These are phyloP conservation scores for Leptopterna dolabrata DNA, from an alignment of 2,888 invertebrate species.

Conservation along the genomic window DNA sequence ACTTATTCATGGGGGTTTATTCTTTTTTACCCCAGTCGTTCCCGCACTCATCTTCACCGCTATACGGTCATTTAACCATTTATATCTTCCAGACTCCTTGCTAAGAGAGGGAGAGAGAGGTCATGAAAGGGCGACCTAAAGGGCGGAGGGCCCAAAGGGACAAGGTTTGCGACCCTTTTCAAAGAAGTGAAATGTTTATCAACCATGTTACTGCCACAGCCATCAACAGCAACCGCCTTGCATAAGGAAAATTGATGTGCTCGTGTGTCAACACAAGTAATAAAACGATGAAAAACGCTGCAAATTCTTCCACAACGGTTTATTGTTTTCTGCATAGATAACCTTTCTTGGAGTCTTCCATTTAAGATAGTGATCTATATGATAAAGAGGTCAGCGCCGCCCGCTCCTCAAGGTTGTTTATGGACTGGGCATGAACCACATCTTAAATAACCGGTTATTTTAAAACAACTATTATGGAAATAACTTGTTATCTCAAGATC, in stretches of 20 bases:
- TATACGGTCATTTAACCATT: slow-evolving; percentile 23
- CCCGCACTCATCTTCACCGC: not conserved
- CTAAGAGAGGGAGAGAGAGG: not conserved
- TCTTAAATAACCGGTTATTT: no score
- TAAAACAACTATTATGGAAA: no score
- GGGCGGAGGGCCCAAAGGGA: slow-evolving; percentile 18
- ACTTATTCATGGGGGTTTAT: slow-evolving; percentile 13
- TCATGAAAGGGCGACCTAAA: not conserved
- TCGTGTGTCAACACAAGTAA: not conserved
- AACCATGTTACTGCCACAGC: not conserved
- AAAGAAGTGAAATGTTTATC: slow-evolving; percentile 20
- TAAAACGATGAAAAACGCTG: not conserved
- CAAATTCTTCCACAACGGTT: no score
- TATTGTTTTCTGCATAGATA: no score
- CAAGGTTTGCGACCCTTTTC: slow-evolving; percentile 30
- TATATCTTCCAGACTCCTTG: not conserved
- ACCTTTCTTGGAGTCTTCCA: no score
- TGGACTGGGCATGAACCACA: no score
- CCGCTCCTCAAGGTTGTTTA: no score
- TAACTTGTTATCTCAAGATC: no score
- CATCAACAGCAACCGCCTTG: not conserved
- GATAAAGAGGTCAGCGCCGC: no score
- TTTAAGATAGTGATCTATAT: no score
- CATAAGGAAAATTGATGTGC: not conserved
- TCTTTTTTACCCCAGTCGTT: not conserved